phyloP scores from a whole-genome alignment of 37 sponge, comb jelly and placozoan species.

The Hexactinellida sp. region DNA sequence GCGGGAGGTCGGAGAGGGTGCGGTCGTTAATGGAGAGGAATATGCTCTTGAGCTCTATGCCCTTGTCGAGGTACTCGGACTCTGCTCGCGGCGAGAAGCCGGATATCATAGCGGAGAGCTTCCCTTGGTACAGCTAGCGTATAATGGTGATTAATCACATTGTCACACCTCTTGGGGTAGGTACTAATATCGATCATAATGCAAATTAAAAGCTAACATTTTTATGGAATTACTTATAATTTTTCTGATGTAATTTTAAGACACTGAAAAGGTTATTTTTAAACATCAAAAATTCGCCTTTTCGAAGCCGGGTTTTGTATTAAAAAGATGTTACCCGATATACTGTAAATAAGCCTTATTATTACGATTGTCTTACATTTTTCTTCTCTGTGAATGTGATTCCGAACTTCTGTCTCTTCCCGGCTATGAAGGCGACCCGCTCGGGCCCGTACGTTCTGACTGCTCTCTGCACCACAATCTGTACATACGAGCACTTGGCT shows the following conservation, averaged over 20 bases:
- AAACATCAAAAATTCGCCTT: too few species aligned
- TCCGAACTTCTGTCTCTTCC: background rate
- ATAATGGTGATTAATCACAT: background rate
- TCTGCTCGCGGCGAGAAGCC: background rate
- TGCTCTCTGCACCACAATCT: conserved; percentile 15
- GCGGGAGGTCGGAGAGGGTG: background rate
- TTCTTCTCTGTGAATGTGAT: background rate
- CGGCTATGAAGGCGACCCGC: background rate
- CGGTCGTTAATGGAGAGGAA: background rate
- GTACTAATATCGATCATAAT: too few species aligned
- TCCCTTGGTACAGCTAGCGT: background rate
- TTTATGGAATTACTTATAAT: too few species aligned
- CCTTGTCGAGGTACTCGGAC: background rate
- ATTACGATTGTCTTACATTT: background rate
- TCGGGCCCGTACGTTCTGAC: background rate
- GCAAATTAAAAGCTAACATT: too few species aligned
- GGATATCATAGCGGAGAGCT: background rate
- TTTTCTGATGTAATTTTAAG: too few species aligned
- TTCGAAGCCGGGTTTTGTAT: too few species aligned
- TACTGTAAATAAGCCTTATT: too few species aligned
- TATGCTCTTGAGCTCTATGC: background rate
- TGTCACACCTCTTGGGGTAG: too few species aligned
- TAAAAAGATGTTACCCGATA: too few species aligned
- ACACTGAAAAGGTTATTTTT: too few species aligned
- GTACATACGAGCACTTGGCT: background rate